Base-by-base conservation (phyloP, 2,113 vertebrate genomes). In the Siphamia tubifer region DNA sequence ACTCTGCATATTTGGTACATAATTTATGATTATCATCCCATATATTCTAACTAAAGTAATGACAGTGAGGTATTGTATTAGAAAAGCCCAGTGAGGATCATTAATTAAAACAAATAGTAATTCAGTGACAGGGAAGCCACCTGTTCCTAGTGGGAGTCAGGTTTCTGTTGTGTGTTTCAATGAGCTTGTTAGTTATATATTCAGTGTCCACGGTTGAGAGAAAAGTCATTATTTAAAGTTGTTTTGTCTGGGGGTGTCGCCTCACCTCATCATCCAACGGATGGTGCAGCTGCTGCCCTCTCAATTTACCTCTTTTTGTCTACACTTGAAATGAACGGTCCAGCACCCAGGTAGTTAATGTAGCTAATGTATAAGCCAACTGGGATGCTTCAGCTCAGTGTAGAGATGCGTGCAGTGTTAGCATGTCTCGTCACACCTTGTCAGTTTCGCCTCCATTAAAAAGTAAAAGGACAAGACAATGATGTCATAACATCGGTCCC, bases 331-430 rank as follows among this genome's bases (percentile, higher is more conserved):
- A 23, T 44, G 60, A 81, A 77, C 13, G 56, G 52, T 47, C 55
- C 48, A 21, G 32, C 57, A 36, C 65, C 51, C 76, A 67, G 43
- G 75, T 73, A 70, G 77, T 54, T 53, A 68, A n/a, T n/a, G 35
- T 48, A 44, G 36, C 65, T 72, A 68, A 72, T 49, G 39, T 47
- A 30, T 31, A 10, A 39, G 31, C 48, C 40, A 43, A 67, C 40
- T 39, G 74, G 39, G 57, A 69, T 19, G 52, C 68, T 54, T 68
- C 60, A 65, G 77, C 75, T 78, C 72, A 2, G 49, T 48, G 66
- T 68, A 63, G 42, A 15, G 17, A 53, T 69, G 77, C 77, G 25
- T 77, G 49, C 44, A 52, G 40, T 25, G 27, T 28, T 19, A 20
- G 48, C 56, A 17, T 62, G 65, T 68, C 66, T 31, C 8, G 4